Evolutionary conservation across 2,113 vertebrate genomes (phyloP), one percentile per base, ranked within the genome.

Genomic region (Pteropus alecto): DNA sequence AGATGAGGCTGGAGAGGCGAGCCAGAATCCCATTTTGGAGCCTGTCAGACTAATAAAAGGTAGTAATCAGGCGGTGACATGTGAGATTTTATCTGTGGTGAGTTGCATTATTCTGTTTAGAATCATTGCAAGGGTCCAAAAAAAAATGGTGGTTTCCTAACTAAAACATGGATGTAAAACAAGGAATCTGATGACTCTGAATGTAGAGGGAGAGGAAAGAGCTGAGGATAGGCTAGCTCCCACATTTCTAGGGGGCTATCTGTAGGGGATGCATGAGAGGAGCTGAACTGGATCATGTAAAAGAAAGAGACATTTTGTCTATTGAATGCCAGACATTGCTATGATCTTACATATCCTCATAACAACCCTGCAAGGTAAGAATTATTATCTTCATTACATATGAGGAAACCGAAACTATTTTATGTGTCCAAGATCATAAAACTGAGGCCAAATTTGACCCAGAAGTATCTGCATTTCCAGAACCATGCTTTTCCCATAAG

Each of bases 321-420:
- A 41, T 5, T 63, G 33, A 35, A 56, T 79, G 19, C n/a, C 61
- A 78, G 51, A 48, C 38, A 26, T 56, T 43, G 60, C 24, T 61
- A 13, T 16, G 21, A 87, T 38, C 46, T 87, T 70, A 86, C 2
- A 19, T 48, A 90, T 30, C 46, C 90, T 78, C 26, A 15, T 70
- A 82, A 74, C 6, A 46, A 16, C 26, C 11, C 22, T 54, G 26
- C 5, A 30, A 86, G 74, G 71, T 54, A 90, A 86, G 81, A 96
- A 41, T 43, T 82, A 79, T 35, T 74, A 48, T 76, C 65, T 86
- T 91, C 51, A 89, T 95, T 87, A 79, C 35, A 38, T 35, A 78
- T 56, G 56, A 96, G 70, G 22, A 93, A 87, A 94, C 1, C 54
- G 61, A 96, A 91, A 56, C n/a, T 89, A 16, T 63, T 89, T 61